Conservation (phyloP, 2,888 invertebrate genomes). For the Lomographa bimaculata region DNA sequence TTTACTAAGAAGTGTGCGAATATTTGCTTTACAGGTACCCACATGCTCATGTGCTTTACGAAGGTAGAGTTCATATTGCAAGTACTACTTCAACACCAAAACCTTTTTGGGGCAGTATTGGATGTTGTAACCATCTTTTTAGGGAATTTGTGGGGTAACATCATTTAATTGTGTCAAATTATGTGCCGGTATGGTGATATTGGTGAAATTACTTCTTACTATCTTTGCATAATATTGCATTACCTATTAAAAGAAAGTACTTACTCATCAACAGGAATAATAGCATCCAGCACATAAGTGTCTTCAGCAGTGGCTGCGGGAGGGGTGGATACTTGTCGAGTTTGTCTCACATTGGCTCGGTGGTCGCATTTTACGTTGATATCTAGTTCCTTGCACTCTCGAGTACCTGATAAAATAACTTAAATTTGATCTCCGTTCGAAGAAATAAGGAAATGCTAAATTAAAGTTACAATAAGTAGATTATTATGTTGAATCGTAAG, state of each 20-base stretch:
- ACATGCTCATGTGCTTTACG: conserved; percentile 48
- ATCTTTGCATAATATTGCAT: too few relatives aligned
- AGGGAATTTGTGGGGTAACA: too few relatives aligned
- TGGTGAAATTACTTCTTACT: too few relatives aligned
- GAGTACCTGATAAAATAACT: conserved; percentile 76
- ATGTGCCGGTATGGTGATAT: too few relatives aligned
- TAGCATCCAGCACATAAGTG: conserved; percentile 91
- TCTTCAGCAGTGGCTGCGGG: conserved; percentile 87
- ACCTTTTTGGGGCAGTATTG: too few relatives aligned
- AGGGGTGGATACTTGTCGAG: conserved; percentile 83
- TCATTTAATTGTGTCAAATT: too few relatives aligned
- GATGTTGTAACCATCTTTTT: too few relatives aligned
- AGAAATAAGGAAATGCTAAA: too few relatives aligned
- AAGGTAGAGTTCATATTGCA: conserved; percentile 7
- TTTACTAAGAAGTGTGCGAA: too few relatives aligned
- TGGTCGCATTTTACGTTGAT: conserved; percentile 97
- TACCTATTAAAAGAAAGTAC: conserved; percentile 54
- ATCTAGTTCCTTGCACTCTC: conserved; percentile 94
- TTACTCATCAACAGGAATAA: conserved; percentile 94
- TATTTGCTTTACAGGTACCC: conserved; percentile 33
- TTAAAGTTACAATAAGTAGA: too few relatives aligned
- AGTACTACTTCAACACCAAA: conserved; percentile 48
- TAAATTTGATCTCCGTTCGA: background rate
- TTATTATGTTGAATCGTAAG: too few relatives aligned
- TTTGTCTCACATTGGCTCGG: conserved; percentile 85